Evolutionary conservation across 1,140 invertebrate genomes (phyloP).

Genomic region (Philopotamus ludificatus): DNA sequence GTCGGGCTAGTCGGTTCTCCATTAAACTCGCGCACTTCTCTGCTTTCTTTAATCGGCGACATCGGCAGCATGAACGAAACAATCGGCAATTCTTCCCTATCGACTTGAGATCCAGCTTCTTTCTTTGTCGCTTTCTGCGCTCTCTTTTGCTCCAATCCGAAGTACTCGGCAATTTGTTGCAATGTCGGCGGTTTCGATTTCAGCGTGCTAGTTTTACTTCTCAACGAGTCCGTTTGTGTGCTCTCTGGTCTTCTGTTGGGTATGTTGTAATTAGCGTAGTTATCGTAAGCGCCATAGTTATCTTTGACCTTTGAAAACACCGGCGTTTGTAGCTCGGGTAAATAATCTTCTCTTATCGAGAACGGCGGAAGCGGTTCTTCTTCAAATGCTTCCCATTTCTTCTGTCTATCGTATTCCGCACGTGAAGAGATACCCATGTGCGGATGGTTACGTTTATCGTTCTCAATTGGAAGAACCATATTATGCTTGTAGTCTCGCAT

Average conservation of each 20-base stretch:
- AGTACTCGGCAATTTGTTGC: slow-evolving; percentile 53
- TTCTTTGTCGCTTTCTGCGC: slow-evolving; percentile 41
- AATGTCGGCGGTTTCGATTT: slow-evolving; percentile 46
- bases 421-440: slow-evolving; percentile 17
- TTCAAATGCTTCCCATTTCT: slow-evolving; percentile 39
- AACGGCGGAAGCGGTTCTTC: slow-evolving; percentile 37
- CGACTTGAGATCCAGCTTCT: slow-evolving; percentile 37
- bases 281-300: slow-evolving; percentile 37
- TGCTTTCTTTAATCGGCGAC: slow-evolving; percentile 25
- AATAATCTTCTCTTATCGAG: slow-evolving; percentile 49
- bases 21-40: slow-evolving; percentile 23
- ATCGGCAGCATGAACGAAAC: slow-evolving; percentile 37
- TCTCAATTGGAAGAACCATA: not conserved
- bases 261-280: slow-evolving; percentile 30
- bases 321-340: slow-evolving; percentile 52
- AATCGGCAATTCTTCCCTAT: slow-evolving; percentile 30
- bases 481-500: slow-evolving; percentile 33
- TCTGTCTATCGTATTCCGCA: slow-evolving; percentile 32
- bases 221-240: slow-evolving; percentile 32
- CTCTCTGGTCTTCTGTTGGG: slow-evolving; percentile 22
- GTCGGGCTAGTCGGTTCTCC: slow-evolving; percentile 59
- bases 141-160: slow-evolving; percentile 42
- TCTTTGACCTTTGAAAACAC: slow-evolving; percentile 52
- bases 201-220: slow-evolving; percentile 34
- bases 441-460: slow-evolving; percentile 30